Conservation (phyloP, 1,140 invertebrate genomes). For the Gonioctena quinquepunctata region DNA sequence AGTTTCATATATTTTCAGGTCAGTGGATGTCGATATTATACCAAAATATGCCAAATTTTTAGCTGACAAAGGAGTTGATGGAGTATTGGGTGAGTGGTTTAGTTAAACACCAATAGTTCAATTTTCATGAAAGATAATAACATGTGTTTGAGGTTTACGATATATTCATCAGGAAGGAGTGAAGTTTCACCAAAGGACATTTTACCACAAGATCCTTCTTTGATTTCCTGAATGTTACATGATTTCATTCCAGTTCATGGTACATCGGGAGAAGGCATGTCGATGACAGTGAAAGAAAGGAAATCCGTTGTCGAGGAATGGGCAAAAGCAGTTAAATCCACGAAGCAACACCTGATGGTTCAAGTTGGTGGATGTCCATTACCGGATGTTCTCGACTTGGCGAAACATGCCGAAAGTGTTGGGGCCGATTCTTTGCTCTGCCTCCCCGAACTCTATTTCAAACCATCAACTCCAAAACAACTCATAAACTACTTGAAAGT, state of each 20-base stretch:
- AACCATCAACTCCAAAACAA: conserved; percentile 66
- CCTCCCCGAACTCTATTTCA: conserved; percentile 78
- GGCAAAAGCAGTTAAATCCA: conserved; percentile 62
- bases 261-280: conserved; percentile 77
- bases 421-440: conserved; percentile 71
- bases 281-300: conserved; percentile 70
- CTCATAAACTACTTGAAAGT: conserved; percentile 71
- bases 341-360: conserved; percentile 70
- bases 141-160: too few relatives aligned
- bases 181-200: too few relatives aligned
- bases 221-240: too few relatives aligned
- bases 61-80: conserved; percentile 61
- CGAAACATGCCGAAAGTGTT: conserved; percentile 70
- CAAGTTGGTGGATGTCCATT: conserved; percentile 77
- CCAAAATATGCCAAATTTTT: conserved; percentile 68
- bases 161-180: too few relatives aligned
- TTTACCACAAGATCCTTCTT: too few relatives aligned
- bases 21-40: conserved; percentile 63
- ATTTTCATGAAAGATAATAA: too few relatives aligned
- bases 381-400: conserved; percentile 72
- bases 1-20: conserved; percentile 48
- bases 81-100: conserved; percentile 65
- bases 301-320: conserved; percentile 72
- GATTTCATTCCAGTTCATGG: conserved; percentile 72
- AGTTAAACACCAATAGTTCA: too few relatives aligned